Conservation (phyloP, 2,888 invertebrate species). For the Andrena praecox region DNA sequence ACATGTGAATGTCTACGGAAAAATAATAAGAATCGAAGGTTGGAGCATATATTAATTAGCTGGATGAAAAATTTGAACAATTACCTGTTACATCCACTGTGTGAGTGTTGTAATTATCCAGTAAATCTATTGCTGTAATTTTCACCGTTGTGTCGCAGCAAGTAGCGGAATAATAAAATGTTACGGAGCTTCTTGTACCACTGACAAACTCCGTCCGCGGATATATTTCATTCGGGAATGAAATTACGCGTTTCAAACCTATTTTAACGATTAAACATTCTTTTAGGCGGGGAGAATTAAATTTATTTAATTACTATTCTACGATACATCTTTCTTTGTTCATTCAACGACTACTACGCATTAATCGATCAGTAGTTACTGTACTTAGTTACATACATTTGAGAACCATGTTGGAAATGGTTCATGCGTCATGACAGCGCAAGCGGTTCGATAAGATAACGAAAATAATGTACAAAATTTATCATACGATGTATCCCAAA, state of each 20-base stretch:
- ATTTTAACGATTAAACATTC: constrained; percentile 14
- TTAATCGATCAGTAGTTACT: neutral
- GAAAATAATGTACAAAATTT: too few relatives aligned
- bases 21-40: neutral
- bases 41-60: constrained; percentile 41
- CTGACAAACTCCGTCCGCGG: constrained; percentile 88
- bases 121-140: constrained; percentile 89
- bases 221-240: constrained; percentile 86
- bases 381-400: too few relatives aligned
- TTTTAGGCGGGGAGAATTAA: neutral
- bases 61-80: neutral
- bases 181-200: constrained; percentile 89
- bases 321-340: neutral
- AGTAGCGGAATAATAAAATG: constrained; percentile 89
- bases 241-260: constrained; percentile 80
- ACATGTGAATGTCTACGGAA: neutral
- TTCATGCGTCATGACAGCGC: too few relatives aligned
- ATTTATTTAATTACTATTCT: neutral
- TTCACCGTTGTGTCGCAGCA: constrained; percentile 91
- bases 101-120: constrained; percentile 88
- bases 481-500: too few relatives aligned
- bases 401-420: too few relatives aligned
- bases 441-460: too few relatives aligned
- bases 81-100: constrained; percentile 88
- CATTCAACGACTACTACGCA: neutral